Evolutionary conservation across 2,888 invertebrate genomes (phyloP).

Genomic region (Platerodrilus igneus): DNA sequence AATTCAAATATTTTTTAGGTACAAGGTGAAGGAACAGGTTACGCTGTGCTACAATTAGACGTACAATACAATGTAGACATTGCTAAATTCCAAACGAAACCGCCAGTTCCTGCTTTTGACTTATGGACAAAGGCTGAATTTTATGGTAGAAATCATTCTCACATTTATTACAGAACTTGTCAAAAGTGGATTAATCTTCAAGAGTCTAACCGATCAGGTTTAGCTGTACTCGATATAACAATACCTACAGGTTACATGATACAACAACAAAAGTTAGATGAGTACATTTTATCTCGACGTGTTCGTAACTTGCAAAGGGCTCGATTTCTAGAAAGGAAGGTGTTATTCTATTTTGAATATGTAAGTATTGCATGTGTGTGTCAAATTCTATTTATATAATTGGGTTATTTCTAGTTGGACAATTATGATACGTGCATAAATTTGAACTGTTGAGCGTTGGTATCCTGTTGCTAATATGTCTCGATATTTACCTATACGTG

Average conservation of each 20-base stretch:
- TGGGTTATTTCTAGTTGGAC: conserved; percentile 62
- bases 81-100: conserved; percentile 75
- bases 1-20: conserved; percentile 47
- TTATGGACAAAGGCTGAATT: conserved; percentile 70
- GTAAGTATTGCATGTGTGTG: conserved; percentile 54
- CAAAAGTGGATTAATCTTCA: conserved; percentile 70
- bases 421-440: conserved; percentile 81
- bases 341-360: conserved; percentile 89
- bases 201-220: conserved; percentile 79
- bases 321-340: conserved; percentile 73
- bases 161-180: conserved; percentile 80
- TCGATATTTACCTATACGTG: conserved; percentile 78
- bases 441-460: conserved; percentile 91
- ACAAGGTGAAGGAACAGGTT: conserved; percentile 88
- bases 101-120: conserved; percentile 77
- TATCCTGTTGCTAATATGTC: conserved; percentile 96
- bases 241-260: conserved; percentile 89
- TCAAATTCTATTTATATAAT: conserved; percentile 6
- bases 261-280: conserved; percentile 84
- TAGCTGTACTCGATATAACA: conserved; percentile 81
- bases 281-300: conserved; percentile 73
- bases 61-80: conserved; percentile 90
- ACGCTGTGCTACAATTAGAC: conserved; percentile 89
- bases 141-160: conserved; percentile 90
- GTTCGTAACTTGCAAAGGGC: conserved; percentile 83